Evolutionary conservation across 2,113 vertebrate species (phyloP), one percentile per base, ranked within the genome.

Genomic region (Microcebus jonahi): DNA sequence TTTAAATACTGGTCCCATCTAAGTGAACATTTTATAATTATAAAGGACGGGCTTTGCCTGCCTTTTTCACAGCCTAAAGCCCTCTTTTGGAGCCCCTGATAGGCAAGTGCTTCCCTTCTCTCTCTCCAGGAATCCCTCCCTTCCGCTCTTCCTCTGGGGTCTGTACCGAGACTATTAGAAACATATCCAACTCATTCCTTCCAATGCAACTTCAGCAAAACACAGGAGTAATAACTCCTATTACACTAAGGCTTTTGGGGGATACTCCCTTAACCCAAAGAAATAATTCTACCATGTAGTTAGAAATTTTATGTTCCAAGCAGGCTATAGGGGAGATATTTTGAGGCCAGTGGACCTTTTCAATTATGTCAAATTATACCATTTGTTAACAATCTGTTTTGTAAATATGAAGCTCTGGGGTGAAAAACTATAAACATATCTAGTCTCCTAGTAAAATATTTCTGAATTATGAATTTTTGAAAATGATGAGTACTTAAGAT

Each of bases 401-500:
- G 68, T 59, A 88, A 85, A 88, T 80, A 96, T 68, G 18, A 92
- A 73, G 20, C 9, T 92, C 48, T 21, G 7, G 17, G 8, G 50
- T 25, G 6, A 15, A 21, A 34, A n/a, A 13, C 27, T 55, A 59
- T n/a, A 82, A 70, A 92, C 90, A 53, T 70, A 18, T 85, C 87
- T 82, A 76, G 61, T 65, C 34, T 92, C 31, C 76, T 21, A 83
- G 53, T 81, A n/a, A 90, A 91, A 59, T 77, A 96, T 87, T 94
- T 93, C 31, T 97, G 82, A 93, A 75, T 91, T 81, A 94, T 15
- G 2, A 95, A 81, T 83, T 92, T 87, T 86, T 95, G 25, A 88
- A 96, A 97, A 96, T 82, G 76, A 93, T 55, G 21, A 95, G 31
- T 23, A 81, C 57, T 90, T 88, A 65, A 75, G 34, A 81, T 88